Evolutionary conservation across 2,113 vertebrate species (phyloP).

Genomic region (Ammodytes dubius): DNA sequence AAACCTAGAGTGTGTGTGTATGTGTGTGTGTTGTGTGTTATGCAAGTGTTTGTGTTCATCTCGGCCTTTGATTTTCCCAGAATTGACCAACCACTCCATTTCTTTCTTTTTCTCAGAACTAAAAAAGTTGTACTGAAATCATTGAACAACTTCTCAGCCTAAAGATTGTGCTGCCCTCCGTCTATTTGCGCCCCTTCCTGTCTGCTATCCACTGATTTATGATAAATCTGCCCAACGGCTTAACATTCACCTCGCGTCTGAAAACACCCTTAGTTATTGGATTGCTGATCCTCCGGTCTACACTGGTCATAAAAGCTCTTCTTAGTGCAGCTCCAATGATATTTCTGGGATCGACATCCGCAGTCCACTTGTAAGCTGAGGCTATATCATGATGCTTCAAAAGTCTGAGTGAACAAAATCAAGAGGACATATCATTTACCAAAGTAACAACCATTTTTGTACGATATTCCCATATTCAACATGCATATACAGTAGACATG

Average conservation of each 20-base stretch:
- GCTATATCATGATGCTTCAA: too few species aligned
- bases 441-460: neutral
- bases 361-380: neutral
- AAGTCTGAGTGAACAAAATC: neutral
- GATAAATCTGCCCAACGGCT: neutral
- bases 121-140: neutral
- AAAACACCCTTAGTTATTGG: neutral
- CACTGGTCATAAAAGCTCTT: neutral
- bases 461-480: neutral
- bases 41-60: constrained; percentile 1
- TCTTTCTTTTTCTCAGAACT: neutral
- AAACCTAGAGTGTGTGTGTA: neutral
- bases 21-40: neutral
- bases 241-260: neutral
- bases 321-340: neutral
- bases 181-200: neutral
- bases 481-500: neutral
- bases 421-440: neutral
- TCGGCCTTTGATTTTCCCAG: neutral
- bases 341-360: neutral
- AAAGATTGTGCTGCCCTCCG: neutral
- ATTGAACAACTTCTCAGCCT: neutral
- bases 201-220: neutral
- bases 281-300: neutral
- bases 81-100: neutral